Conservation (phyloP, 2,888 invertebrate species). For the Nezara viridula region DNA sequence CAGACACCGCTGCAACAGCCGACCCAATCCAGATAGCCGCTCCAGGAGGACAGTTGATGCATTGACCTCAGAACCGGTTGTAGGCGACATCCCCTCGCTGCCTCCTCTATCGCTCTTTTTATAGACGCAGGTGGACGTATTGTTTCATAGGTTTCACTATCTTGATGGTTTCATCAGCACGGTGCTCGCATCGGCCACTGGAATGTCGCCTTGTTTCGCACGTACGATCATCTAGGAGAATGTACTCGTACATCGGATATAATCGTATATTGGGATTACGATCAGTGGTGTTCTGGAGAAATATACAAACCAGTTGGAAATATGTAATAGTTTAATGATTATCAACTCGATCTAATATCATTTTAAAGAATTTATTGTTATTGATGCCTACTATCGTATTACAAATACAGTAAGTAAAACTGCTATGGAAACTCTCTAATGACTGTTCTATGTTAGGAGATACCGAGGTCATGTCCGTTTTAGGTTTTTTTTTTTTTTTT, state of each 20-base stretch:
- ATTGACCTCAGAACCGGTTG: constrained; percentile 44
- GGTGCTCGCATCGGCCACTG: background rate
- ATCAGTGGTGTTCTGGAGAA: background rate
- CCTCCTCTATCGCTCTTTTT: constrained; percentile 8
- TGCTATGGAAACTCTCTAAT: too few relatives aligned
- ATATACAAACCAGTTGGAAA: background rate
- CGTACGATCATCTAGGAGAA: background rate
- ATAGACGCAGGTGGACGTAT: background rate
- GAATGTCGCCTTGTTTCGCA: constrained; percentile 4
- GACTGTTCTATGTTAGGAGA: too few relatives aligned
- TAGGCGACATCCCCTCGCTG: constrained; percentile 20
- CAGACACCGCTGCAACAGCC: background rate
- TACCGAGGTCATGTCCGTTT: too few relatives aligned
- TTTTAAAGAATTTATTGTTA: too few relatives aligned
- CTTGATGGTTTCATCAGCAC: constrained; percentile 37
- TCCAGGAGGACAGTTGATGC: background rate
- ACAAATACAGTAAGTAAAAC: too few relatives aligned
- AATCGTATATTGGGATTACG: background rate
- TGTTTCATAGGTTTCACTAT: constrained; percentile 13
- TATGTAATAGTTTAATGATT: background rate
- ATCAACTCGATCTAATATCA: background rate
- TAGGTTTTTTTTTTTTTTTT: too few relatives aligned
- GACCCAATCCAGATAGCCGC: background rate
- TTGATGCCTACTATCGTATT: too few relatives aligned
- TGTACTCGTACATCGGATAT: background rate